These are phyloP conservation scores for Chrysolina americana DNA, from an alignment of 2,888 invertebrate species.

Conservation along the genomic window DNA sequence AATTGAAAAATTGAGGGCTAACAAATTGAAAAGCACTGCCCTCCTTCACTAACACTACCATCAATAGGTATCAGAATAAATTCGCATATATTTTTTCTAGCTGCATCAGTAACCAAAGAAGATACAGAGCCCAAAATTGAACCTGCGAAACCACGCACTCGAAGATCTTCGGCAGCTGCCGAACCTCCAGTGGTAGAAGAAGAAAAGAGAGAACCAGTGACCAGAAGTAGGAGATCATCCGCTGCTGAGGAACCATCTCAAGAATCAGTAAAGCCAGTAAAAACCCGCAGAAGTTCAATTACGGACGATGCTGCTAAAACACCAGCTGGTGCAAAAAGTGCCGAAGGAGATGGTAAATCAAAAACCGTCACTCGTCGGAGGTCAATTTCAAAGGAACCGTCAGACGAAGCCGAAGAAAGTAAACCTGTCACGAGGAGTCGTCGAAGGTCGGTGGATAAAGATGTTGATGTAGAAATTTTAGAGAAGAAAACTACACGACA, in stretches of 20 bases:
- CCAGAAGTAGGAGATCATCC: slow-evolving; percentile 20
- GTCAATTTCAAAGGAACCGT: slow-evolving; percentile 39
- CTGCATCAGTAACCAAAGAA: slow-evolving; percentile 47
- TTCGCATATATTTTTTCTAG: slow-evolving; percentile 43
- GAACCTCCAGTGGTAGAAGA: slow-evolving; percentile 37
- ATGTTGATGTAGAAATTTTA: slow-evolving; percentile 32
- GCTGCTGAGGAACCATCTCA: slow-evolving; percentile 26
- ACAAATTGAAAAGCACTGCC: too few species aligned
- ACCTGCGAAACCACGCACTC: slow-evolving; percentile 42
- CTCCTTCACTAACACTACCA: too few species aligned
- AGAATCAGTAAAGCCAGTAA: slow-evolving; percentile 36
- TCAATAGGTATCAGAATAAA: neutral
- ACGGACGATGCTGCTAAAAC: slow-evolving; percentile 33
- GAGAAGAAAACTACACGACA: slow-evolving; percentile 42
- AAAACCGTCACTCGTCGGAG: slow-evolving; percentile 25
- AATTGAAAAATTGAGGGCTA: too few species aligned
- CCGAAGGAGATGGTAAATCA: slow-evolving; percentile 6
- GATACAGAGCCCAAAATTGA: slow-evolving; percentile 35
- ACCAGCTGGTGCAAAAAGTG: slow-evolving; percentile 10
- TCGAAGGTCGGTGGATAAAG: slow-evolving; percentile 39
- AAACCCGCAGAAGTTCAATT: slow-evolving; percentile 40
- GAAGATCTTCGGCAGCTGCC: slow-evolving; percentile 37
- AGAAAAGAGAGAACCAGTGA: slow-evolving; percentile 25
- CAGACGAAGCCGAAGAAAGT: slow-evolving; percentile 38
- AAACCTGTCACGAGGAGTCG: slow-evolving; percentile 43